A percentile compares a stretch with the other conserved stretches of the same genome.
Conservation (phyloP, 2,888 invertebrate species). For the Eupithecia pulchellata region DNA sequence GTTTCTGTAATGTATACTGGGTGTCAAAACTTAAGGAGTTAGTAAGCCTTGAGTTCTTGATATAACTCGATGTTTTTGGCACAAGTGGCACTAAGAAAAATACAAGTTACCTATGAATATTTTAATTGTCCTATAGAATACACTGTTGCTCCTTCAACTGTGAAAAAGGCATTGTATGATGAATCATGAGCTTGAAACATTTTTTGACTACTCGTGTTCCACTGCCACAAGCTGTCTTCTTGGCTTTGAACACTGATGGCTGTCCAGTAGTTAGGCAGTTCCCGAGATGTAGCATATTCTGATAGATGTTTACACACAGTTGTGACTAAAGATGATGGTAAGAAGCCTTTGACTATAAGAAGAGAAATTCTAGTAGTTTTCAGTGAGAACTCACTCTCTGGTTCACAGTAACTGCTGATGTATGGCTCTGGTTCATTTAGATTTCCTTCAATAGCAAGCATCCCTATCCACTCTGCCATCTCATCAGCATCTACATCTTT, state of each 20-base stretch:
- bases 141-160: conserved; percentile 51
- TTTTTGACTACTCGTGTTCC: conserved; percentile 57
- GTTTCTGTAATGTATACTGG: no score
- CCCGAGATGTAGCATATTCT: conserved; percentile 59
- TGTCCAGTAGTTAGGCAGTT: conserved; percentile 67
- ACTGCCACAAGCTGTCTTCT: conserved; percentile 70
- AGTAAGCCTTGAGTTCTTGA: no score
- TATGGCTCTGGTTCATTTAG: conserved; percentile 62
- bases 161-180: conserved; percentile 69
- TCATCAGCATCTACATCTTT: conserved; percentile 67
- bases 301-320: conserved; percentile 56
- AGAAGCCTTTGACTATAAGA: conserved; percentile 66
- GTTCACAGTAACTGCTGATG: conserved; percentile 69
- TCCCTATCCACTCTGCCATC: conserved; percentile 76
- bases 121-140: conserved; percentile 74
- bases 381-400: conserved; percentile 62
- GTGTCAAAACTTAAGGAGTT: no score
- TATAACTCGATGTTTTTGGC: no score
- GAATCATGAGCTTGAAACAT: conserved; percentile 73
- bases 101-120: conserved; percentile 59
- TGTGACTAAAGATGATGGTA: conserved; percentile 59
- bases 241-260: conserved; percentile 69
- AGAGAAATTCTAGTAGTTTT: conserved; percentile 66
- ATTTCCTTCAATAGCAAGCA: conserved; percentile 64
- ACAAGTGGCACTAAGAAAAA: no score